Evolutionary conservation across 2,797 vertebrate species (phyloP), one percentile per base, ranked within the genome.

Genomic region (Mastacembelus armatus): DNA sequence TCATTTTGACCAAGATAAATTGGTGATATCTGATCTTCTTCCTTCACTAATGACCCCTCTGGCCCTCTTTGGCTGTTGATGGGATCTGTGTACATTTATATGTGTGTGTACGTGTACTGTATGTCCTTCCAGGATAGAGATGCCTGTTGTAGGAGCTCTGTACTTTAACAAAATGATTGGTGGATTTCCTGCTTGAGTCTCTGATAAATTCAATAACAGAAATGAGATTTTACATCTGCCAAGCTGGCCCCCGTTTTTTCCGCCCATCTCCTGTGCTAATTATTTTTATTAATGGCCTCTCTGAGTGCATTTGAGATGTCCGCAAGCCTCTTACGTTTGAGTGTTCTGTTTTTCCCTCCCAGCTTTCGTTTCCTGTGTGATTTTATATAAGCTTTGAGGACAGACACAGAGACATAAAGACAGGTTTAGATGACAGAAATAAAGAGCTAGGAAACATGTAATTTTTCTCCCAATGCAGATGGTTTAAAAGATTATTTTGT

Each of bases 1-100:
- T 89, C 81, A 85, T 78, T 90, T 77, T 88, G 83, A 88, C 86
- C 84, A 89, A 91, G 93, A 94, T 94, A 87, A 91, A 94, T 92
- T 77, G 81, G 45, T 80, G 90, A 93, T 85, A 93, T 88, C 84
- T 88, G 89, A 92, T 92, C 88, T 87, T 83, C 83, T 83, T 89
- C 84, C 85, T 85, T 85, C 66, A 72, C 85, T 87, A 86, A 86
- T 85, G 89, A 91, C 85, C 89, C 79, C 70, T 70, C 55, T 48
- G 65, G 73, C 59, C 83, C 74, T 78, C 64, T 74, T 61, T 49
- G 56, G 68, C 71, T 65, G 58, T 71, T 74, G 83, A 86, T 85
- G 39, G 71, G 68, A 59, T 77, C 42, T 52, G 52, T 72, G 72
- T 80, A 73, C 79, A 47, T 84, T 61, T 68, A 21, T 67, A 63